Conservation (phyloP, 30 jellyfish, hydroid and myxozoan species). For the Rhopilema esculentum region DNA sequence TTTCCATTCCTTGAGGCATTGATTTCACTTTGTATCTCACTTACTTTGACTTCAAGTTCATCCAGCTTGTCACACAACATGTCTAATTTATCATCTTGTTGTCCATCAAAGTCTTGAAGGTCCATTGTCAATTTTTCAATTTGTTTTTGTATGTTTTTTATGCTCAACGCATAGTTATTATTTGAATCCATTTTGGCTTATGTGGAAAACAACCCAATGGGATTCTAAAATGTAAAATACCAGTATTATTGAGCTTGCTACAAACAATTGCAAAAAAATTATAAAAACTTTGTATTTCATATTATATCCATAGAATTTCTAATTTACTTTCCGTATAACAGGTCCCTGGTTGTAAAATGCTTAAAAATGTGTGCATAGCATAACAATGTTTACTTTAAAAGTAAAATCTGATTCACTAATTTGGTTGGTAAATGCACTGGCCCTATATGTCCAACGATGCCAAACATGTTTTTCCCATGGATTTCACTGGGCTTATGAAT, state of each 20-base stretch:
- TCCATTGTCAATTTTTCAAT: slow-evolving; percentile 65
- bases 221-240: background rate
- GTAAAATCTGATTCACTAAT: too few species aligned
- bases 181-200: background rate
- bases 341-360: too few species aligned
- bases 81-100: slow-evolving; percentile 74
- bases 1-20: slow-evolving; percentile 70
- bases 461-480: too few species aligned
- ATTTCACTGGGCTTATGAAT: too few species aligned
- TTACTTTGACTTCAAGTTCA: slow-evolving; percentile 61
- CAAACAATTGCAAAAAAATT: background rate
- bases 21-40: slow-evolving; percentile 51
- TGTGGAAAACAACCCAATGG: background rate
- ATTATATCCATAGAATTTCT: too few species aligned
- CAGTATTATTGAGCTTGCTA: too few species aligned
- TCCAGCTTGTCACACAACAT: slow-evolving; percentile 65
- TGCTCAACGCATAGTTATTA: slow-evolving; percentile 39
- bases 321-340: too few species aligned
- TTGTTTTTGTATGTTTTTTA: slow-evolving; percentile 43
- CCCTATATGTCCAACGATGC: too few species aligned
- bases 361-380: too few species aligned
- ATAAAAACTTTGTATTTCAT: too few species aligned
- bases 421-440: too few species aligned
- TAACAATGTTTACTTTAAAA: too few species aligned
- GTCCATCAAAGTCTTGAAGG: slow-evolving; percentile 58